Conservation (phyloP, 2,797 vertebrate species). For the Onychomys torridus region DNA sequence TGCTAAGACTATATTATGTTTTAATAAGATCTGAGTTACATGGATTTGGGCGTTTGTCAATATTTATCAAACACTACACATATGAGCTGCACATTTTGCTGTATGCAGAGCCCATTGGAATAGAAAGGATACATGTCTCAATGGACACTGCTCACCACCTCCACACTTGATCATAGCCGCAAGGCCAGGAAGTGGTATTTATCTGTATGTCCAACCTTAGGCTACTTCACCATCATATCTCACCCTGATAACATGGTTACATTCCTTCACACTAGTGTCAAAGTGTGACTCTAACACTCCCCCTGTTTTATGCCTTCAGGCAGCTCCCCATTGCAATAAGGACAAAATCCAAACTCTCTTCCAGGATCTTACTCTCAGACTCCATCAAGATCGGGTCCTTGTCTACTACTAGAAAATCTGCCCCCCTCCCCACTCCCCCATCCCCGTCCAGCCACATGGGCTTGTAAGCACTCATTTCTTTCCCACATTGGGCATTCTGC, state of each 20-base stretch:
- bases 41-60: not conserved
- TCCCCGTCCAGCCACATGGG: not conserved
- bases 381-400: too few relatives aligned
- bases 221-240: not conserved
- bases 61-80: not conserved
- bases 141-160: not conserved
- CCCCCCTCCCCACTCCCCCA: not conserved
- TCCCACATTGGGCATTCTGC: not conserved
- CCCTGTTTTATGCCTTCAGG: not conserved
- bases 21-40: not conserved
- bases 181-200: not conserved
- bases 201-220: not conserved
- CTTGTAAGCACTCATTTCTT: not conserved
- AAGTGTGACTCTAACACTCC: not conserved
- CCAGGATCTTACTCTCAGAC: accelerated
- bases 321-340: not conserved
- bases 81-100: not conserved
- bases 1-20: not conserved
- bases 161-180: not conserved
- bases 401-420: not conserved
- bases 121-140: not conserved
- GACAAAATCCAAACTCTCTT: not conserved
- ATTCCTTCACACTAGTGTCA: not conserved
- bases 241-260: not conserved
- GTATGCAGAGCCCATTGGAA: not conserved